Evolutionary conservation across 2,888 invertebrate genomes (phyloP), one percentile per base, ranked within the genome.

Genomic region (Sarcophaga subvicina): DNA sequence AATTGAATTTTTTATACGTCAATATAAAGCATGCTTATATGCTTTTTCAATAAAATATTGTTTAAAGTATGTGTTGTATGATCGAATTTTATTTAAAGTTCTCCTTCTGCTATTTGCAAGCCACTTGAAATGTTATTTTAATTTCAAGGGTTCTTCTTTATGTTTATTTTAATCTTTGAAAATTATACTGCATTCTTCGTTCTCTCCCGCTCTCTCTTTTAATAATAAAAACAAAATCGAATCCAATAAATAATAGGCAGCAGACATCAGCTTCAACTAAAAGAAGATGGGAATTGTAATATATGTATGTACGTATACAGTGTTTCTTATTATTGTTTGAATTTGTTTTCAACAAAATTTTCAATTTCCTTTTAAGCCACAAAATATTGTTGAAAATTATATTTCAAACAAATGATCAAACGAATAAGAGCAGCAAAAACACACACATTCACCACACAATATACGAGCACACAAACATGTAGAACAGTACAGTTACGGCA

Each of bases 361-460:
- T 84, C 79, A 79, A 84, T 80, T 84, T 79, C 17, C 83, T 79
- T 84, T 84, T 84, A 64, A 64, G 64, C 59, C 83, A 75, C 83
- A 75, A 83, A 79, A 79, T 70, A 69, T 37, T 37, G 37, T 37
- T 45, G 54, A 79, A 79, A 73, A 79, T 73, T 75, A 54, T 83
- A 63, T 83, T 66, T 60, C 8, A 72, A 77, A 66, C 77, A 82
- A 71, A 64, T 70, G 54, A 75, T 49, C 20, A 20, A 22, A 69
- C 20, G 20, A 67, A 49, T 22, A 47, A 45, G 59, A 37, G 70
- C 49, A 17, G 54, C n/a, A 47, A 60, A 73, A 25, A 11, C 2
- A 59, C 3, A 4, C 1, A 67, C 12, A 72, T 79, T 75, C 64
- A 64, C 79, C 79, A 12, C 83, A 83, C 59, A 79, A 64, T 70